Evolutionary conservation across 2,888 invertebrate species (phyloP).

Genomic region (Lasioglossum malachurum): DNA sequence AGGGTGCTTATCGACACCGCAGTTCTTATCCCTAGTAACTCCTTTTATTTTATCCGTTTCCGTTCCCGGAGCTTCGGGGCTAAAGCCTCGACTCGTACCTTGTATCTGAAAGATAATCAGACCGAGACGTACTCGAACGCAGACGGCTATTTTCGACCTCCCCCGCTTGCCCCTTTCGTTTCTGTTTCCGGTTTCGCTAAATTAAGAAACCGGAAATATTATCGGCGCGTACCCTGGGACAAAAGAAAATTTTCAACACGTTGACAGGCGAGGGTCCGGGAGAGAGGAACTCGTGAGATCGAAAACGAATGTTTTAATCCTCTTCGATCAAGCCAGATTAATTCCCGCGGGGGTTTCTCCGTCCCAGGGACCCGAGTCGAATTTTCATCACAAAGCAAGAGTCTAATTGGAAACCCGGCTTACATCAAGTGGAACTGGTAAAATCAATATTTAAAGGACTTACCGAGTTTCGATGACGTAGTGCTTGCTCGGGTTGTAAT

Average conservation of each 20-base stretch:
- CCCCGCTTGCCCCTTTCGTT: not conserved
- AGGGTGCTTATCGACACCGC: slow-evolving; percentile 81
- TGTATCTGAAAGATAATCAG: slow-evolving; percentile 71
- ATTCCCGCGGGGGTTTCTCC: not conserved
- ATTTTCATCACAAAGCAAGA: slow-evolving; percentile 26
- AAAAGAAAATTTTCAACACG: not conserved
- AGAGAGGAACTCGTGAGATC: not conserved
- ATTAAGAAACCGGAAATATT: slow-evolving; percentile 28
- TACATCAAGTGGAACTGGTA: slow-evolving; percentile 8
- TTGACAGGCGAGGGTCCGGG: not conserved
- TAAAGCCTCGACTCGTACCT: slow-evolving; percentile 59
- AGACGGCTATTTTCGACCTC: slow-evolving; percentile 63
- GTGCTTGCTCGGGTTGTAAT: slow-evolving; percentile 89
- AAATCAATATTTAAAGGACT: slow-evolving; percentile 81
- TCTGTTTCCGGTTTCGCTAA: slow-evolving; percentile 7
- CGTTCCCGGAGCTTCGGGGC: slow-evolving; percentile 48
- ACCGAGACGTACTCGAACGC: slow-evolving; percentile 60
- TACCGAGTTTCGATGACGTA: slow-evolving; percentile 91
- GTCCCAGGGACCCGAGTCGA: not conserved
- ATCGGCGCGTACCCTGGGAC: not conserved
- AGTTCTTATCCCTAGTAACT: slow-evolving; percentile 77
- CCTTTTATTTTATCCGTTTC: slow-evolving; percentile 72
- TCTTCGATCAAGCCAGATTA: slow-evolving; percentile 14
- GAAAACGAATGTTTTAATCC: slow-evolving; percentile 16
- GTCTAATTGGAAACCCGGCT: slow-evolving; percentile 22